Conservation (phyloP, 2,113 vertebrate species). For the Seriola aureovittata region DNA sequence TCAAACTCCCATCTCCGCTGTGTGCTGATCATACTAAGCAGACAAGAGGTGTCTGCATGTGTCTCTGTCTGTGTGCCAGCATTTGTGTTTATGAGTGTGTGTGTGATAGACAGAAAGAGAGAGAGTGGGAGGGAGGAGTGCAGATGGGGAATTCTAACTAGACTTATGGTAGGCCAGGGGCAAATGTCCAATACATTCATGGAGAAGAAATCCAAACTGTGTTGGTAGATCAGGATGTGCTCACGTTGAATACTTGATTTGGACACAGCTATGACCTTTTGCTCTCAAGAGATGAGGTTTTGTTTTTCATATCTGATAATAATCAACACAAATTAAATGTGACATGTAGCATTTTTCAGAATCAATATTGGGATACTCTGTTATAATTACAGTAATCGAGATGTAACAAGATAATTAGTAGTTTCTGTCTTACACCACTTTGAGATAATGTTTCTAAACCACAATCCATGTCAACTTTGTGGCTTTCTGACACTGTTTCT, state of each 20-base stretch:
- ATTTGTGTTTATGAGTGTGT: constrained; percentile 32
- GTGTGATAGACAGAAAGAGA: constrained; percentile 5
- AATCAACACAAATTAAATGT: not conserved
- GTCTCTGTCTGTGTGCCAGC: constrained; percentile 8
- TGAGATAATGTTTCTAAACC: not conserved
- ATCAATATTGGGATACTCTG: constrained; percentile 7
- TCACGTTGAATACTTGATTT: constrained; percentile 1
- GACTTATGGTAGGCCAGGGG: constrained; percentile 51
- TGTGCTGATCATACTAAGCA: constrained; percentile 73
- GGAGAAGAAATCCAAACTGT: constrained; percentile 35
- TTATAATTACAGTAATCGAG: constrained; percentile 26
- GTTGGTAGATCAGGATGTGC: constrained; percentile 19
- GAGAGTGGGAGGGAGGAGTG: constrained; percentile 2
- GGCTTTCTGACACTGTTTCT: not conserved
- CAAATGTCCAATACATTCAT: constrained; percentile 49
- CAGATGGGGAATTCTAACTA: constrained; percentile 72
- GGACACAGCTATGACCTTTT: constrained; percentile 7
- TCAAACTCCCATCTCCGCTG: constrained; percentile 66
- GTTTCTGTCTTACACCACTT: not conserved
- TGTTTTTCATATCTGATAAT: constrained; percentile 1
- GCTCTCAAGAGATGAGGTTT: not conserved
- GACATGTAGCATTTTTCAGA: constrained; percentile 12
- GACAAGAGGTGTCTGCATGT: constrained; percentile 56
- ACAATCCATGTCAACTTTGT: not conserved
- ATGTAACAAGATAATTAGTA: constrained; percentile 29